Conservation (phyloP, 2,113 vertebrate species). For the Leiothrix lutea region DNA sequence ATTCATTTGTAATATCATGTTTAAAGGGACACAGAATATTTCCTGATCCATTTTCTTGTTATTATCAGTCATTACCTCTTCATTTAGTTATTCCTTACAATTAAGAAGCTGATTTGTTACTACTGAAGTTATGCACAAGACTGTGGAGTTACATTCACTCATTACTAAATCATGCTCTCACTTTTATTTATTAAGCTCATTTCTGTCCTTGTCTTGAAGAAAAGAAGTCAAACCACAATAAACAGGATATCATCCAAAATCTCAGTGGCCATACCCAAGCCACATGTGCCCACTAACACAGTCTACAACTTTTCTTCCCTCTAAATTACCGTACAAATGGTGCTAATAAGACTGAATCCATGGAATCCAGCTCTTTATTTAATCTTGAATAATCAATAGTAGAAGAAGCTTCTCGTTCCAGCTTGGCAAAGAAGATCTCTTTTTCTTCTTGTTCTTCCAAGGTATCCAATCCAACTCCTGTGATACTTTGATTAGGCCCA, state of each 20-base stretch:
- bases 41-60: not conserved
- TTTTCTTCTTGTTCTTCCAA: conserved; percentile 90
- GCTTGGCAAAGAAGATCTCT: conserved; percentile 82
- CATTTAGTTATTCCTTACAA: not conserved
- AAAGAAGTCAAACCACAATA: not conserved
- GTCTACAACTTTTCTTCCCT: not conserved
- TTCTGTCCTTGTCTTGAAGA: not conserved
- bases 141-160: not conserved
- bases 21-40: not conserved
- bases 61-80: not conserved
- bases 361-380: conserved; percentile 85
- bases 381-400: conserved; percentile 84
- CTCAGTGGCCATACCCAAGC: not conserved
- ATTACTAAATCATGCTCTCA: not conserved
- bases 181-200: not conserved
- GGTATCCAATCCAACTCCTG: conserved; percentile 80
- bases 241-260: not conserved
- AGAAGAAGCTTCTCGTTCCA: conserved; percentile 81
- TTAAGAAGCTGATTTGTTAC: not conserved
- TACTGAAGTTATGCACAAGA: not conserved
- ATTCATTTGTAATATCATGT: not conserved
- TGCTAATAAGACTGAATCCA: conserved; percentile 60
- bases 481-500: conserved; percentile 52
- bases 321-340: conserved; percentile 67
- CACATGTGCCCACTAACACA: not conserved